phyloP scores from a whole-genome alignment of 2,113 vertebrate species.

The Sinosuthora webbiana region DNA sequence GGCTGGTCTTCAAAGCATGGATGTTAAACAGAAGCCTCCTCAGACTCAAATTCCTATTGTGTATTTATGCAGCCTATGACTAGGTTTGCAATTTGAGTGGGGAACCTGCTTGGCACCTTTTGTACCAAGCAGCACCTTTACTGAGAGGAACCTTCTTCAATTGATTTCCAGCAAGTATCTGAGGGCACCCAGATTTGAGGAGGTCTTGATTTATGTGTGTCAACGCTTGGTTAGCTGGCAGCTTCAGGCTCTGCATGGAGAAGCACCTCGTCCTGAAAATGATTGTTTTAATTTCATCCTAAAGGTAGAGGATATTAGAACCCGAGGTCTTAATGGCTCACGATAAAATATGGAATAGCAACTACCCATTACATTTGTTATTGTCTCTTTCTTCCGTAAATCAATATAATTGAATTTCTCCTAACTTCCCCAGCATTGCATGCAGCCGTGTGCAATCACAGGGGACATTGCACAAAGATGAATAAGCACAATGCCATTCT shows the following conservation, averaged over 20 bases:
- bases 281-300: conserved; percentile 62
- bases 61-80: not conserved
- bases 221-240: not conserved
- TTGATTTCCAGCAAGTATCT: not conserved
- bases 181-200: not conserved
- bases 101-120: not conserved
- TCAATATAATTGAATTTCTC: conserved; percentile 64
- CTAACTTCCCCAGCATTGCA: conserved; percentile 29
- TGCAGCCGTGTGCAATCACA: conserved; percentile 3
- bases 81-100: not conserved
- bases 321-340: conserved; percentile 41
- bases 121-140: not conserved
- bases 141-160: not conserved
- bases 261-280: conserved; percentile 41
- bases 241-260: not conserved
- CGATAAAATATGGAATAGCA: conserved; percentile 59
- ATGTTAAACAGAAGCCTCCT: not conserved
- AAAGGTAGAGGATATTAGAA: conserved; percentile 57
- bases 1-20: not conserved
- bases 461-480: conserved; percentile 38
- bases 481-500: not conserved
- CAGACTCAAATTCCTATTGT: not conserved
- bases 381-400: conserved; percentile 57
- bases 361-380: conserved; percentile 54
- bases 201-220: conserved; percentile 19